Conservation (phyloP, 2,113 vertebrate genomes). For the Coracopsis vasa region DNA sequence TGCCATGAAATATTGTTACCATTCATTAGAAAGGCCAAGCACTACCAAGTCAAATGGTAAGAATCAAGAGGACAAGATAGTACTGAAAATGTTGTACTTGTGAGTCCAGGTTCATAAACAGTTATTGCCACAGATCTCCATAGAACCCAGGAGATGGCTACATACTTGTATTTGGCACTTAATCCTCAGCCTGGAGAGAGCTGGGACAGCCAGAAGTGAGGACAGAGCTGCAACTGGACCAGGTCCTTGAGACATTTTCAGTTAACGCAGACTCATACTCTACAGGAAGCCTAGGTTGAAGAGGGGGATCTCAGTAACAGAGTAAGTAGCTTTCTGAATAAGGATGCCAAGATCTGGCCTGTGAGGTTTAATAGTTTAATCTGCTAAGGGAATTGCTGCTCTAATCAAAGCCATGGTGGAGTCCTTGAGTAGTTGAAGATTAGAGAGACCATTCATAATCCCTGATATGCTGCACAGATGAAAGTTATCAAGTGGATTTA, state of each 20-base stretch:
- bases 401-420: not conserved
- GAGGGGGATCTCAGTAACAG: not conserved
- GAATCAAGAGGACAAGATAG: not conserved
- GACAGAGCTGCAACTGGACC: not conserved
- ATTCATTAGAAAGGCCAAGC: not conserved
- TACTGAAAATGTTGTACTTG: fast-evolving
- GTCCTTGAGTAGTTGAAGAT: not conserved
- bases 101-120: not conserved
- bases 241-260: not conserved
- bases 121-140: not conserved
- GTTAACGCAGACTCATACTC: fast-evolving
- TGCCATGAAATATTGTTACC: not conserved
- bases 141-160: not conserved
- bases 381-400: not conserved
- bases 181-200: not conserved
- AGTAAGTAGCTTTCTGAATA: not conserved
- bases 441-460: not conserved
- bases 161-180: not conserved
- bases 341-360: not conserved
- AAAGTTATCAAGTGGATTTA: not conserved
- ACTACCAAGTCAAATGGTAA: not conserved
- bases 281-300: not conserved
- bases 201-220: not conserved
- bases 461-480: not conserved
- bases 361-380: not conserved